Evolutionary conservation across 2,888 invertebrate species (phyloP).

Genomic region (Hemaris fuciformis): DNA sequence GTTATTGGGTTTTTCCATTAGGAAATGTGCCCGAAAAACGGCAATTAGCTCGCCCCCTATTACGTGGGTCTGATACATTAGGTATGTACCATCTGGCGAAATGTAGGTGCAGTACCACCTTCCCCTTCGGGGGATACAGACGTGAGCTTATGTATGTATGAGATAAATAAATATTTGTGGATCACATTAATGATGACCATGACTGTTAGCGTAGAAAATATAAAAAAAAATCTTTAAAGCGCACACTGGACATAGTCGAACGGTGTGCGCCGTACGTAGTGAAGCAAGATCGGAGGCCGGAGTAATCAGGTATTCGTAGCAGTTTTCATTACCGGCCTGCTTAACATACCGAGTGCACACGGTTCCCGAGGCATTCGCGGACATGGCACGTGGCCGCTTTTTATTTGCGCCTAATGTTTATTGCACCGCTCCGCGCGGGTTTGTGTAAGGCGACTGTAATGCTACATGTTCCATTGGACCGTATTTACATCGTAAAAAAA

Average conservation of each 20-base stretch:
- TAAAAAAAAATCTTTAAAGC: background rate
- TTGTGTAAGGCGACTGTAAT: slow-evolving; percentile 12
- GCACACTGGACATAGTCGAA: slow-evolving; percentile 21
- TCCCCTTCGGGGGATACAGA: too few relatives aligned
- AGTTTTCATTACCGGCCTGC: slow-evolving; percentile 67
- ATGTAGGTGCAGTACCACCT: too few relatives aligned
- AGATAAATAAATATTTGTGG: too few relatives aligned
- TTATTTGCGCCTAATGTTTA: slow-evolving; percentile 31
- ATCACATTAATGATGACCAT: too few relatives aligned
- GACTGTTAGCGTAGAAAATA: too few relatives aligned
- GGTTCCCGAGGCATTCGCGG: slow-evolving; percentile 7
- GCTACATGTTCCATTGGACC: slow-evolving; percentile 7
- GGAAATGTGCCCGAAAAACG: too few relatives aligned
- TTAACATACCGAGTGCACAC: slow-evolving; percentile 58
- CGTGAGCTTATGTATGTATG: too few relatives aligned
- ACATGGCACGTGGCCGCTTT: slow-evolving; percentile 24
- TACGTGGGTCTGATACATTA: too few relatives aligned
- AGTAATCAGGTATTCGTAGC: slow-evolving; percentile 51
- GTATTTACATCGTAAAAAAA: slow-evolving; percentile 8
- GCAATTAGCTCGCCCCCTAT: too few relatives aligned
- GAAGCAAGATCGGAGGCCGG: slow-evolving; percentile 27
- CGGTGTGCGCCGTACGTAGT: slow-evolving; percentile 3
- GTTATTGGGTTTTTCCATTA: too few relatives aligned
- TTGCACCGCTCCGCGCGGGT: slow-evolving; percentile 15
- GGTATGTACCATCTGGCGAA: too few relatives aligned